These are phyloP conservation scores for Watsonalla binaria DNA, from an alignment of 2,888 invertebrate genomes.

Conservation along the genomic window DNA sequence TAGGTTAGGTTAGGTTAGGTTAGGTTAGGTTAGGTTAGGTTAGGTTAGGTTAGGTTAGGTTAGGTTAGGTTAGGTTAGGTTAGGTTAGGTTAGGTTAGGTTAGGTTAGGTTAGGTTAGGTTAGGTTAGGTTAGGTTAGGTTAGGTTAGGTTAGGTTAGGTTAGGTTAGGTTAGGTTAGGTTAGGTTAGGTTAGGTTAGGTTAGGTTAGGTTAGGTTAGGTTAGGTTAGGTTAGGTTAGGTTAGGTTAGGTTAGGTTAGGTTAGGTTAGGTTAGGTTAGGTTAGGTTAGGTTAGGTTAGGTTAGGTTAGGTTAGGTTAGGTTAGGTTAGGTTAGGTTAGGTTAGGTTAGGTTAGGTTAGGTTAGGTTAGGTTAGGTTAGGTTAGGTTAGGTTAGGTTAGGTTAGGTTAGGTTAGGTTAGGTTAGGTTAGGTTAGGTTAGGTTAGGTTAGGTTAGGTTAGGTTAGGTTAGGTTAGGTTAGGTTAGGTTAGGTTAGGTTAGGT, in stretches of 20 bases:
- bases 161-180: conserved; percentile 6
- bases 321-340: conserved; percentile 14
- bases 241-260: conserved; percentile 8
- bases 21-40: conserved; percentile 10
- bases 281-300: conserved; percentile 12
- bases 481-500: conserved; percentile 6
- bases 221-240: conserved; percentile 10
- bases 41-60: conserved; percentile 11
- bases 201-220: conserved; percentile 10
- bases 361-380: conserved; percentile 13
- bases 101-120: conserved; percentile 8
- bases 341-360: conserved; percentile 13
- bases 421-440: conserved; percentile 13
- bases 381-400: conserved; percentile 13
- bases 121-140: conserved; percentile 8
- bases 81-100: conserved; percentile 9
- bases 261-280: conserved; percentile 10
- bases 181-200: conserved; percentile 8
- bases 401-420: conserved; percentile 13
- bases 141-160: conserved; percentile 6
- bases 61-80: conserved; percentile 10
- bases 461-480: conserved; percentile 9
- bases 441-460: conserved; percentile 12
- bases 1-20: conserved; percentile 10
- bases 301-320: conserved; percentile 12